Conservation (phyloP, 1,140 invertebrate genomes). For the Drosophila repletoides region DNA sequence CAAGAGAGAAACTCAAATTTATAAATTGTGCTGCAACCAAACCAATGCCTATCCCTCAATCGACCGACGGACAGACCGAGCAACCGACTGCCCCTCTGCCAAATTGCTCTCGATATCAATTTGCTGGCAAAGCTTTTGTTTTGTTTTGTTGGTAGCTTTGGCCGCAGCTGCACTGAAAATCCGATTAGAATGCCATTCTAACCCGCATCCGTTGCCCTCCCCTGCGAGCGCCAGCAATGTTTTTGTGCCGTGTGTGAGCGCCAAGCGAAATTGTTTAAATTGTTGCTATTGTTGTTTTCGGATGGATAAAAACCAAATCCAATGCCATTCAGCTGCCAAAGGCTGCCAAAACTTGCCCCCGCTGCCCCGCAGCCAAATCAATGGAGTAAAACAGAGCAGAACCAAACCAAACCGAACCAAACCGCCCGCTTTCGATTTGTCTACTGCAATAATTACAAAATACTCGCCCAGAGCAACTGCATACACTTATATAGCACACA, state of each 20-base stretch:
- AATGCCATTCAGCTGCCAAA: conserved; percentile 15
- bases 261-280: conserved; percentile 73
- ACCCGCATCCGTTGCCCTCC: conserved; percentile 15
- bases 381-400: too few species aligned
- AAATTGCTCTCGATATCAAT: conserved; percentile 79
- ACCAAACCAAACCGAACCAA: too few species aligned
- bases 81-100: conserved; percentile 38
- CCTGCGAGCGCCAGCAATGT: too few species aligned
- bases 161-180: conserved; percentile 74
- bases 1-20: too few species aligned
- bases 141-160: conserved; percentile 42
- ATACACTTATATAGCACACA: conserved; percentile 46
- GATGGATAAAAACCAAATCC: conserved; percentile 19
- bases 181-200: conserved; percentile 68
- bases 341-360: conserved; percentile 25
- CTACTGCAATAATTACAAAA: conserved; percentile 50
- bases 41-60: too few species aligned
- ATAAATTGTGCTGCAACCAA: conserved; percentile 19
- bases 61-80: too few species aligned
- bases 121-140: conserved; percentile 69
- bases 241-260: conserved; percentile 18
- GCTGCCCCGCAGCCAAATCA: conserved; percentile 28
- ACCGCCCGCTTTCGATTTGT: conserved; percentile 20
- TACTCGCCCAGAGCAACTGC: conserved; percentile 17
- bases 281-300: conserved; percentile 31